Conservation (phyloP, 2,888 invertebrate genomes). For the Lamproptera curius region DNA sequence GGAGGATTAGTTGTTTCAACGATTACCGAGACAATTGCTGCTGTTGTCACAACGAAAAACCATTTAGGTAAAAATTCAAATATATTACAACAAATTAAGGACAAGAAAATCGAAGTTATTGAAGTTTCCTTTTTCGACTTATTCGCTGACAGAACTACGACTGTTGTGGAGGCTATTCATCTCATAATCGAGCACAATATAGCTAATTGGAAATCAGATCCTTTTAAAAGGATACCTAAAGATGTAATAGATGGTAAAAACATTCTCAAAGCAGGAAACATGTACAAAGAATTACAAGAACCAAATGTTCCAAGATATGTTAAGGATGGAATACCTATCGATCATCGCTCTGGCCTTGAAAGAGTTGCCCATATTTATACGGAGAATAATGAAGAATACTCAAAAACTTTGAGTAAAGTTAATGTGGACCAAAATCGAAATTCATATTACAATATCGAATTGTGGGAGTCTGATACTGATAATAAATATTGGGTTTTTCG, state of each 20-base stretch:
- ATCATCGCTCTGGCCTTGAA: slow-evolving; percentile 13
- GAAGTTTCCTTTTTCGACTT: slow-evolving; percentile 16
- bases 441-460: slow-evolving; percentile 17
- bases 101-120: slow-evolving; percentile 15
- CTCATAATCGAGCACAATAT: slow-evolving; percentile 17
- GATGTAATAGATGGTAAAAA: slow-evolving; percentile 16
- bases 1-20: slow-evolving; percentile 16
- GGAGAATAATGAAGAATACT: slow-evolving; percentile 6
- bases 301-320: slow-evolving; percentile 6
- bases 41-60: slow-evolving; percentile 15
- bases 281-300: slow-evolving; percentile 8
- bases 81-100: slow-evolving; percentile 8
- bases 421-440: slow-evolving; percentile 14
- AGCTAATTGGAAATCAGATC: slow-evolving; percentile 12
- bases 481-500: slow-evolving; percentile 87
- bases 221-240: slow-evolving; percentile 15
- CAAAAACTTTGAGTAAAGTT: slow-evolving; percentile 9
- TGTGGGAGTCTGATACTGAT: slow-evolving; percentile 10
- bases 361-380: slow-evolving; percentile 13
- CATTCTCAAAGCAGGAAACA: slow-evolving; percentile 13
- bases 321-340: slow-evolving; percentile 13
- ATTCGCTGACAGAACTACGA: slow-evolving; percentile 4
- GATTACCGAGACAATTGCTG: slow-evolving; percentile 15
- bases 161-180: slow-evolving; percentile 9
- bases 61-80: slow-evolving; percentile 9